Evolutionary conservation across 2,113 vertebrate species (phyloP), one percentile per base, ranked within the genome.

Genomic region (Oryzias celebensis): DNA sequence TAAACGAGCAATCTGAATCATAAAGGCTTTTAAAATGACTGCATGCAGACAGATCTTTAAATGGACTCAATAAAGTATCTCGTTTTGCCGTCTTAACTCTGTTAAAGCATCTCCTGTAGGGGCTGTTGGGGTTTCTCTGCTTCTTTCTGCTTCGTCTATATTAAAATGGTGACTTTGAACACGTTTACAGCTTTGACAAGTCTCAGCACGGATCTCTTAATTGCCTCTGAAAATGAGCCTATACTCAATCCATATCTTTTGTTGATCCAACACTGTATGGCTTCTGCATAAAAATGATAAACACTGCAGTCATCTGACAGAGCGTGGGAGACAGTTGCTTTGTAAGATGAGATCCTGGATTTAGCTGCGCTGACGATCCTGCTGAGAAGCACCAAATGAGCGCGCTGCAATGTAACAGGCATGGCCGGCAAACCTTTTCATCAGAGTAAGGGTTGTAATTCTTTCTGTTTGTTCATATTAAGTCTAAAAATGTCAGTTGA

Each of bases 251-350:
- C 64, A 65, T 47, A 16, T 49, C 52, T 71, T 75, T 68, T 88
- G 85, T 83, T 87, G 78, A 71, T 72, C 64, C 77, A 84, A 68
- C 78, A 71, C 62, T 49, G 75, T 57, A 63, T 41, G 65, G 42
- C 49, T 79, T 68, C 65, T 75, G 69, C 62, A 71, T 80, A 52
- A 52, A 68, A 69, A 74, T 62, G 68, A 83, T 77, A 71, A 80
- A 83, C 79, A 72, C 77, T 65, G 78, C 76, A 80, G 78, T 88
- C 78, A 66, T 50, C 55, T 81, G 80, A 81, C 76, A 52, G 55
- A 42, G 86, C 58, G 85, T 86, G 85, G 84, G 89, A 75, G 82
- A 84, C 73, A 80, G 78, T 84, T 83, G 82, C 80, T 85, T 79
- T 85, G 84, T 62, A 81, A 81, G 84, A 87, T 83, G 74, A 74